Percentiles rank a stretch among this genome's conserved stretches.
phyloP scores from a whole-genome alignment of 2,113 vertebrate species.

The Macaca fascicularis region T2T-MFA8v1.1 NC_088394.1:8828001-8828500 shows the following conservation, averaged over 20 bases:
- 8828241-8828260: not conserved
- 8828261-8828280: constrained; percentile 50
- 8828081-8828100: not conserved
- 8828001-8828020: not conserved
- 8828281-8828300: constrained; percentile 51
- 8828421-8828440: constrained; percentile 51
- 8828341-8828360: constrained; percentile 68
- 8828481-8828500: constrained; percentile 66
- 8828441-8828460: constrained; percentile 17
- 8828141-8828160: not conserved
- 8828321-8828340: constrained; percentile 68
- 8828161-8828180: constrained; percentile 12
- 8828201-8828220: constrained; percentile 20
- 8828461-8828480: constrained; percentile 32
- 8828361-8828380: constrained; percentile 68
- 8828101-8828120: not conserved
- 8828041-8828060: not conserved
- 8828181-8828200: not conserved
- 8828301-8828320: constrained; percentile 62
- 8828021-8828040: not conserved
- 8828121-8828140: not conserved
- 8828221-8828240: not conserved
- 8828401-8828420: constrained; percentile 56
- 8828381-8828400: constrained; percentile 40
- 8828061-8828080: not conserved